Conservation (phyloP, 2,797 vertebrate genomes). For the Typhlichthys eigenmanni region DNA sequence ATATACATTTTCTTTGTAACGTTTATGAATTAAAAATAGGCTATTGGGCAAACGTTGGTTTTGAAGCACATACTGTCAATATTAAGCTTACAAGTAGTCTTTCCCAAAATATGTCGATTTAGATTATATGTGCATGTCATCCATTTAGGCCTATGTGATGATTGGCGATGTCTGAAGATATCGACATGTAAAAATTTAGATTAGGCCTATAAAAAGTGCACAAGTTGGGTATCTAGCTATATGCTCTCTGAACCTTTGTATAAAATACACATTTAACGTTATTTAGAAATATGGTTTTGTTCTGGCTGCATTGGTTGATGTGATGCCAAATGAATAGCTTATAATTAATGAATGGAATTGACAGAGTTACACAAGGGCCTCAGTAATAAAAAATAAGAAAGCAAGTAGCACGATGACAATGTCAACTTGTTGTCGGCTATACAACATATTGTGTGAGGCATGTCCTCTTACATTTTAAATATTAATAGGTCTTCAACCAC, state of each 20-base stretch:
- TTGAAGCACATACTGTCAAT: constrained; percentile 21
- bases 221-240: no score
- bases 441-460: no score
- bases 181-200: no score
- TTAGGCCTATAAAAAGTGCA: no score
- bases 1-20: background rate
- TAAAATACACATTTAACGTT: background rate
- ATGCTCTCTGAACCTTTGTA: background rate
- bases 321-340: background rate
- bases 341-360: background rate
- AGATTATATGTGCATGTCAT: background rate
- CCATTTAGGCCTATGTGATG: no score
- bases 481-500: no score
- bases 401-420: no score
- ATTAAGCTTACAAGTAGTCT: background rate
- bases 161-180: no score
- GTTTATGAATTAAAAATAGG: background rate
- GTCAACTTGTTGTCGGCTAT: no score
- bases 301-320: background rate
- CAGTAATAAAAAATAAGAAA: no score
- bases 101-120: background rate
- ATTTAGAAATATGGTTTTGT: background rate
- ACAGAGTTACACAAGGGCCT: no score
- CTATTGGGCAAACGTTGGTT: constrained; percentile 1
- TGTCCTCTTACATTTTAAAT: no score